phyloP scores from a whole-genome alignment of 2,888 invertebrate genomes.

The Germaria angustata region DNA sequence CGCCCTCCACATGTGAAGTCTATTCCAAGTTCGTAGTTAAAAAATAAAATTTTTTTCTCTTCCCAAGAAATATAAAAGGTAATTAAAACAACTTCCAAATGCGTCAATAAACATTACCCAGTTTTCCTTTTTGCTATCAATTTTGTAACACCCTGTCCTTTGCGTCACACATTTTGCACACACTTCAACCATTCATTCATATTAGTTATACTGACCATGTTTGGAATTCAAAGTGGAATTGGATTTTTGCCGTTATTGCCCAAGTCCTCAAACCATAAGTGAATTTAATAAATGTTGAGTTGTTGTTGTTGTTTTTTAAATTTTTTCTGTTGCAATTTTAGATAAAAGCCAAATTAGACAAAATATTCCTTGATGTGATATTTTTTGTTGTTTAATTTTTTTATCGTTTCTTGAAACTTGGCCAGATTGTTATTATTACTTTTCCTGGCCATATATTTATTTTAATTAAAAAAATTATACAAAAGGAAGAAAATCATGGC shows the following conservation, averaged over 20 bases:
- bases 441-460: conserved; percentile 34
- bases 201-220: conserved; percentile 25
- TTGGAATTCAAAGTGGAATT: conserved; percentile 34
- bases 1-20: no score
- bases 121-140: no score
- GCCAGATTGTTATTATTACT: conserved; percentile 28
- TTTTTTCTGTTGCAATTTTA: conserved; percentile 32
- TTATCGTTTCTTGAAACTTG: not conserved
- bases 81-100: no score
- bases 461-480: conserved; percentile 27
- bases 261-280: conserved; percentile 43
- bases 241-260: conserved; percentile 17
- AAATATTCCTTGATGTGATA: conserved; percentile 23
- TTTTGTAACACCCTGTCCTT: conserved; percentile 13
- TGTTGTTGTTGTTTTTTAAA: not conserved
- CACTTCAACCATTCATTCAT: not conserved
- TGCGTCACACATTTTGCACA: not conserved
- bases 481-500: not conserved
- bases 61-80: no score
- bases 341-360: conserved; percentile 41
- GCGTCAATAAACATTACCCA: no score
- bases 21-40: no score
- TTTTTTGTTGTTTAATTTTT: not conserved
- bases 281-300: conserved; percentile 36
- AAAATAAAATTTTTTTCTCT: no score